phyloP scores from a whole-genome alignment of 2,113 vertebrate species.

The Caracal caracal region DNA sequence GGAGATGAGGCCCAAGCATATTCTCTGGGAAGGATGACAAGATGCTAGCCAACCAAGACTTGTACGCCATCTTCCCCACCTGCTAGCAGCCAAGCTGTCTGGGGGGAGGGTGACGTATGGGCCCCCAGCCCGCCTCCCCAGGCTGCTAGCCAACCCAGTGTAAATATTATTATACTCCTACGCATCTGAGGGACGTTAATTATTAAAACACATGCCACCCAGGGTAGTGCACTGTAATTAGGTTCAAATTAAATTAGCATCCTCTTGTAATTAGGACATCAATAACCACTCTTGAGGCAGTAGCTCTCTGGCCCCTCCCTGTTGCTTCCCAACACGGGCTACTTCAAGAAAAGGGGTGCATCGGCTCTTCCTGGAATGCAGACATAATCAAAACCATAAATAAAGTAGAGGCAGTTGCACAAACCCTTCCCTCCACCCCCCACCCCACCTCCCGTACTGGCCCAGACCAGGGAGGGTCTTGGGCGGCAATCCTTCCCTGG shows the following conservation, averaged over 20 bases:
- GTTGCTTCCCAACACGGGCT: slow-evolving; percentile 53
- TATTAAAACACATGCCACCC: slow-evolving; percentile 78
- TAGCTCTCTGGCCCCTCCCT: slow-evolving; percentile 40
- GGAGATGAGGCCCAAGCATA: neutral
- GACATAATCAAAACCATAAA: slow-evolving; percentile 72
- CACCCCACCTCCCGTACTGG: neutral
- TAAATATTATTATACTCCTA: slow-evolving; percentile 75
- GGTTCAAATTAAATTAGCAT: slow-evolving; percentile 83
- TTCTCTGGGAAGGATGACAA: slow-evolving; percentile 22
- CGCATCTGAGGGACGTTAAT: slow-evolving; percentile 71
- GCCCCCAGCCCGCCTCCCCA: slow-evolving; percentile 74
- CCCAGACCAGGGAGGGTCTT: neutral
- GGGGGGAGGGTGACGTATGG: neutral
- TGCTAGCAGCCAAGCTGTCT: slow-evolving; percentile 57
- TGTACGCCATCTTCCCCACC: slow-evolving; percentile 47
- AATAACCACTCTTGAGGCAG: slow-evolving; percentile 71
- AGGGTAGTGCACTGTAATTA: slow-evolving; percentile 79
- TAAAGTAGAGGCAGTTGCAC: neutral
- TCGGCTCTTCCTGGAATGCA: neutral
- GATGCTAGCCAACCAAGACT: neutral
- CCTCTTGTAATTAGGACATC: slow-evolving; percentile 80
- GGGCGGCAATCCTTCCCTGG: neutral
- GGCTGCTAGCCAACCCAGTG: slow-evolving; percentile 76
- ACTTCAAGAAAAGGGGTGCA: slow-evolving; percentile 46
- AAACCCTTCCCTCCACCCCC: neutral